phyloP scores from a whole-genome alignment of 2,113 vertebrate species.

The Rutilus rutilus region DNA sequence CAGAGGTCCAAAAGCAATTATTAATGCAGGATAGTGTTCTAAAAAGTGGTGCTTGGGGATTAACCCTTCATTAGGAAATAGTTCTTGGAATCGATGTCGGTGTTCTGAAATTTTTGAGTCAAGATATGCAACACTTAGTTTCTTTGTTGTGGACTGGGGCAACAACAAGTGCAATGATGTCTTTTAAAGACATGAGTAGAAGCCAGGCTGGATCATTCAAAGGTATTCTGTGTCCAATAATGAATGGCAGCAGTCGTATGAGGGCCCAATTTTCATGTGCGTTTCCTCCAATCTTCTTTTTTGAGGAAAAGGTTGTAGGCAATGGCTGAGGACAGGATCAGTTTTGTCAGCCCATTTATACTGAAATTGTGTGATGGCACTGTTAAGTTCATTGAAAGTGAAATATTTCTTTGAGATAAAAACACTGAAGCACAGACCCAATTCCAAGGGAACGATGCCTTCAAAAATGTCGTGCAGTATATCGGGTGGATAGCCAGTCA shows the following conservation, averaged over 20 bases:
- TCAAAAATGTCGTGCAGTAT: constrained; percentile 8
- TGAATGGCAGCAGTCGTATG: constrained; percentile 35
- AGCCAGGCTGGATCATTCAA: constrained; percentile 44
- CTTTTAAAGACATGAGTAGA: constrained; percentile 6
- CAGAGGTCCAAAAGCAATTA: constrained; percentile 22
- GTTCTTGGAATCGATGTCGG: neutral
- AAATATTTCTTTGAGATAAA: constrained; percentile 29
- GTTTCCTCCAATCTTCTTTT: neutral
- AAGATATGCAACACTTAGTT: constrained; percentile 36
- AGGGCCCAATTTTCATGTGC: constrained; percentile 25
- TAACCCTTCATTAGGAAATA: constrained; percentile 8
- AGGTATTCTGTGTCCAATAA: constrained; percentile 32
- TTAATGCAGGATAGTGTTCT: constrained; percentile 17
- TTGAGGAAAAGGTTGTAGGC: neutral
- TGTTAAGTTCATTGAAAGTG: neutral
- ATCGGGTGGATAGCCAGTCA: too few species aligned
- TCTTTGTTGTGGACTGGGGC: constrained; percentile 14
- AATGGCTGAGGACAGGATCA: neutral
- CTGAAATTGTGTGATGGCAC: constrained; percentile 11
- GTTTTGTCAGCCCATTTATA: constrained; percentile 17
- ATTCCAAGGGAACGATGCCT: constrained; percentile 17
- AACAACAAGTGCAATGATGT: neutral
- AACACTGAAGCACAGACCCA: constrained; percentile 30
- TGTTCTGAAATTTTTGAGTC: constrained; percentile 43
- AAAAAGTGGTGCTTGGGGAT: constrained; percentile 33